Evolutionary conservation across 2,113 vertebrate genomes (phyloP), one percentile per base, ranked within the genome.

Genomic region (Eublepharis macularius): DNA sequence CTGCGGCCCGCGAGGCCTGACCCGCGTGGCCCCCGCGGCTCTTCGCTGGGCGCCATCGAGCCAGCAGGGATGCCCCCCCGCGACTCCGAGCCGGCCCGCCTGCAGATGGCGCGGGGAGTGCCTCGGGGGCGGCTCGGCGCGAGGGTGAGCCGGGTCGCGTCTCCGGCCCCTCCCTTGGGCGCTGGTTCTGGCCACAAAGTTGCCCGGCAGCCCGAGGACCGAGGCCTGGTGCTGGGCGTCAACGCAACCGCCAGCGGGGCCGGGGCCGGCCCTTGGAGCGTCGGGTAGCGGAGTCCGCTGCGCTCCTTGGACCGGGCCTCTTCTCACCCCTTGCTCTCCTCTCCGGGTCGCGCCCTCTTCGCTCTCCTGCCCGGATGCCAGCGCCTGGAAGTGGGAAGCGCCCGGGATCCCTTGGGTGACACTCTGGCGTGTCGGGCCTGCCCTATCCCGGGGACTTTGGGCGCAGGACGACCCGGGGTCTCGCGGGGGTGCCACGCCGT

Each of bases 201-300:
- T 93, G 0, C 0, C 75, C n/a, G 85, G 86, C 0, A 87, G 84
- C 45, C 0, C 0, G 79, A 92, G 34, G 87, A 0, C 21, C 90
- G 0, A 79, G 69, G 1, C 2, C 88, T 95, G 73, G 90, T 93
- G 88, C 81, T 1, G 32, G 26, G 85, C 88, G 87, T 95, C 93
- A 93, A 94, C 65, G 66, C 0, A 68, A 94, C 91, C 0, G 94
- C 94, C 88, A 90, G 94, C n/a, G n/a, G n/a, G n/a, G n/a, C n/a
- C n/a, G n/a, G n/a, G n/a, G n/a, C n/a, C n/a, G n/a, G n/a, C n/a
- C 49, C n/a, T 57, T 6, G 49, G n/a, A 54, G 49, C 32, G 34
- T 8, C 10, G 69, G 12, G 6, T 17, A 2, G 21, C 10, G 2
- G 72, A 17, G 24, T 39, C 21, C 72, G 12, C 36, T 41, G 14